Conservation (phyloP, 1,140 invertebrate species). For the Chelonus insularis region DNA sequence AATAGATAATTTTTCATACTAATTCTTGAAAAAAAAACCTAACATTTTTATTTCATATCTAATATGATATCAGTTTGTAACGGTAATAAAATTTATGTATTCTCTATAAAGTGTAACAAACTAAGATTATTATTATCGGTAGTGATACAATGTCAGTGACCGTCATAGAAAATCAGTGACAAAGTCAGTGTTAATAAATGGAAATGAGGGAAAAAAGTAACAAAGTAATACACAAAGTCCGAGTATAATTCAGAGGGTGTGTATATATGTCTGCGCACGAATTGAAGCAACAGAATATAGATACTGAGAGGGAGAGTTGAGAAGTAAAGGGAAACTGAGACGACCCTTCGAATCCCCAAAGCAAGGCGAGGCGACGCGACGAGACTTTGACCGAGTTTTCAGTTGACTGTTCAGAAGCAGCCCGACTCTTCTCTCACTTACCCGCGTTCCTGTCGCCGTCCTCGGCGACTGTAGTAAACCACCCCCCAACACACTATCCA, state of each 20-base stretch:
- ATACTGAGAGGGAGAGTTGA: slow-evolving; percentile 1
- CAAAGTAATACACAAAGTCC: too few species aligned
- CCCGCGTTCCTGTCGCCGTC: slow-evolving; percentile 10
- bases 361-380: slow-evolving; percentile 42
- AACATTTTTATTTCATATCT: too few species aligned
- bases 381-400: slow-evolving; percentile 54
- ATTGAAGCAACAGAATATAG: slow-evolving; percentile 4
- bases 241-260: neutral
- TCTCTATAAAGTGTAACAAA: too few species aligned
- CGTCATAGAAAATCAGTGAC: too few species aligned
- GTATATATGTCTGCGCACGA: neutral
- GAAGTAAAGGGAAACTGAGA: slow-evolving; percentile 27
- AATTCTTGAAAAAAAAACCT: too few species aligned
- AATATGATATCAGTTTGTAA: too few species aligned
- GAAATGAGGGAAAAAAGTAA: too few species aligned
- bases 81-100: too few species aligned
- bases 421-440: slow-evolving; percentile 9
- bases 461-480: neutral
- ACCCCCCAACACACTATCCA: neutral
- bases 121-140: too few species aligned
- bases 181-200: too few species aligned
- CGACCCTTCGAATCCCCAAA: slow-evolving; percentile 46
- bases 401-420: slow-evolving; percentile 40
- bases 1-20: too few species aligned
- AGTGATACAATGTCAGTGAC: too few species aligned